A percentile compares a stretch with the other conserved stretches of the same genome.
These are phyloP conservation scores for Trimorus sp. DNA, from an alignment of 2,888 invertebrate genomes.

Conservation along the genomic window DNA sequence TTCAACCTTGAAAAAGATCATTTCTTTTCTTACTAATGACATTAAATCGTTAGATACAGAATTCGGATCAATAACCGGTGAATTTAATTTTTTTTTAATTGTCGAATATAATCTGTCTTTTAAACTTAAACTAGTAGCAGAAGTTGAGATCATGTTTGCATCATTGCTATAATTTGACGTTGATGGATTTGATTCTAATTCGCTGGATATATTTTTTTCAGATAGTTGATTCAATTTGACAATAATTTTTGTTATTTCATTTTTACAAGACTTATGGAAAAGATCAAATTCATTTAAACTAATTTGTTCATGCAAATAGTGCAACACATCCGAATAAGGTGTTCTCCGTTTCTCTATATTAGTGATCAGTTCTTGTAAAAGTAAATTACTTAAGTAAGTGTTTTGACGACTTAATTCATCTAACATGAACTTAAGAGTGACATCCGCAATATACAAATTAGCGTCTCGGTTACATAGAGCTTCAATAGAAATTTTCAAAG, in stretches of 20 bases:
- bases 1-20: too few relatives aligned
- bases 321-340: not conserved
- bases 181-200: not conserved
- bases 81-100: too few relatives aligned
- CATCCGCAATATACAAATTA: constrained; percentile 9
- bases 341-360: not conserved
- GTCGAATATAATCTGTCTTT: constrained; percentile 1
- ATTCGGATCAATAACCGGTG: too few relatives aligned
- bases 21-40: too few relatives aligned
- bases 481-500: constrained; percentile 11
- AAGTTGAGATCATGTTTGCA: not conserved
- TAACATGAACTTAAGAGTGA: constrained; percentile 18
- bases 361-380: not conserved
- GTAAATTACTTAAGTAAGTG: constrained; percentile 1
- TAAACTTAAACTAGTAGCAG: constrained; percentile 5
- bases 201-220: constrained; percentile 7
- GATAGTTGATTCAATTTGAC: constrained; percentile 6
- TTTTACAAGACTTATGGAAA: constrained; percentile 8
- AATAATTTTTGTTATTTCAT: constrained; percentile 21
- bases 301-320: not conserved
- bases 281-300: not conserved
- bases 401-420: constrained; percentile 11
- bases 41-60: too few relatives aligned
- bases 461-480: constrained; percentile 13
- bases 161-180: constrained; percentile 8